phyloP scores from a whole-genome alignment of 2,888 invertebrate species.

The Pristionchus japonicus region DNA sequence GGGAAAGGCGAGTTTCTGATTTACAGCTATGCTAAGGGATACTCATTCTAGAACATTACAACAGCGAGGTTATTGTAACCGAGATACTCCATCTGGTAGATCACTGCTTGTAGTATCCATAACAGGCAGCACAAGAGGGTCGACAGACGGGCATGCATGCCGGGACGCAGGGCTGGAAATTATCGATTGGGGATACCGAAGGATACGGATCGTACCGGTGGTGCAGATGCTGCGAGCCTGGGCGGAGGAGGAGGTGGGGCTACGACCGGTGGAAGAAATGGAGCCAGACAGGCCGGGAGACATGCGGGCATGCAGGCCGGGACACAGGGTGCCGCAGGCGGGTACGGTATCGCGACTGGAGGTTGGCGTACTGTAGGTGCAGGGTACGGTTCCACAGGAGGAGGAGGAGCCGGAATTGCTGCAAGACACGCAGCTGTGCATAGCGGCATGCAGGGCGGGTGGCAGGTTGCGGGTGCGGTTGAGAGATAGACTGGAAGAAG shows the following conservation, averaged over 20 bases:
- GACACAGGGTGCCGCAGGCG: no score
- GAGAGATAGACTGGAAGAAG: constrained; percentile 25
- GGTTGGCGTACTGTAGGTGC: not conserved
- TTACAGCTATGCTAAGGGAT: not conserved
- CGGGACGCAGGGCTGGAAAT: not conserved
- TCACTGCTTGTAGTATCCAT: constrained; percentile 4
- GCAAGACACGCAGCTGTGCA: not conserved
- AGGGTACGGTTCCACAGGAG: not conserved
- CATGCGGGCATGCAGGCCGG: not conserved
- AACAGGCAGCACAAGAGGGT: not conserved
- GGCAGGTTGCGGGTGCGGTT: not conserved
- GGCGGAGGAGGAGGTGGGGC: not conserved
- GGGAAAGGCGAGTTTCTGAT: not conserved
- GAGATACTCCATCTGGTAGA: not conserved
- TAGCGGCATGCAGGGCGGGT: constrained; percentile 20
- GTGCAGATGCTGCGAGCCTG: not conserved
- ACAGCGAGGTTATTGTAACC: not conserved
- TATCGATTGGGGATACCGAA: not conserved
- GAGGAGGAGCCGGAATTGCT: not conserved
- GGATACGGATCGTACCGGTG: not conserved
- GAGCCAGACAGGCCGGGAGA: not conserved
- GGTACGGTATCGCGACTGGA: no score
- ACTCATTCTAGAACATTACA: not conserved
- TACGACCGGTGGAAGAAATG: not conserved
- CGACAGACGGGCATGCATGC: not conserved